A percentile compares a stretch with the other conserved stretches of the same genome.
phyloP scores from a whole-genome alignment of 64 coral and sea anemone species.

The Stichodactyla helianthus region DNA sequence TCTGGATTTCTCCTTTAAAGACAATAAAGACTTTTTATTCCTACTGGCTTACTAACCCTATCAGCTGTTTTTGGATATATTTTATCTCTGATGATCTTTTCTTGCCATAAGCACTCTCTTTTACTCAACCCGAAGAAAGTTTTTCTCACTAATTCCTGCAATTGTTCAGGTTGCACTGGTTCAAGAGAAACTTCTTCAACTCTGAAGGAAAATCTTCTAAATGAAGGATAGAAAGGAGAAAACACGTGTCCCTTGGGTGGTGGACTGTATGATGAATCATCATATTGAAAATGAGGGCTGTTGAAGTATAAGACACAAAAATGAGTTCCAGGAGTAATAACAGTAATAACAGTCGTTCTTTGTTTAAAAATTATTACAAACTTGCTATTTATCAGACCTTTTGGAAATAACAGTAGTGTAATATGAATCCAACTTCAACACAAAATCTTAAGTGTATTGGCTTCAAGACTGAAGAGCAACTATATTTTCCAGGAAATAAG shows the following conservation, averaged over 20 bases:
- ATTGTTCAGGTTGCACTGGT: conserved; percentile 30
- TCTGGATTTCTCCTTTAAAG: not conserved
- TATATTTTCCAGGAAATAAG: no score
- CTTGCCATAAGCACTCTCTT: conserved; percentile 24
- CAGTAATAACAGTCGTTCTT: no score
- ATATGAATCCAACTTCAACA: no score
- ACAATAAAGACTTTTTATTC: not conserved
- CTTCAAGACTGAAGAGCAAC: no score
- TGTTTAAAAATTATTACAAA: no score
- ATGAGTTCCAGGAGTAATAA: no score
- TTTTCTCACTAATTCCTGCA: conserved; percentile 52
- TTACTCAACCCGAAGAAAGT: conserved; percentile 42
- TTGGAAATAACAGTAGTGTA: no score
- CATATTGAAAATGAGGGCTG: conserved; percentile 10
- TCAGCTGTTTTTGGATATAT: conserved; percentile 36
- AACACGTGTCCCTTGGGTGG: not conserved
- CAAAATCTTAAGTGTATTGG: no score
- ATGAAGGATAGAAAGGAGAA: not conserved
- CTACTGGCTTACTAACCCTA: conserved; percentile 11
- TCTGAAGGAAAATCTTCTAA: not conserved
- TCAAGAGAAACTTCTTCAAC: not conserved
- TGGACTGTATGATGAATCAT: conserved; percentile 37
- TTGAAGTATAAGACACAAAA: not conserved
- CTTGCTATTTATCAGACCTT: no score
- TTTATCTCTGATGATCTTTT: conserved; percentile 34